Evolutionary conservation across 1,140 invertebrate species (phyloP).

Genomic region (Drosophila kurseongensis): DNA sequence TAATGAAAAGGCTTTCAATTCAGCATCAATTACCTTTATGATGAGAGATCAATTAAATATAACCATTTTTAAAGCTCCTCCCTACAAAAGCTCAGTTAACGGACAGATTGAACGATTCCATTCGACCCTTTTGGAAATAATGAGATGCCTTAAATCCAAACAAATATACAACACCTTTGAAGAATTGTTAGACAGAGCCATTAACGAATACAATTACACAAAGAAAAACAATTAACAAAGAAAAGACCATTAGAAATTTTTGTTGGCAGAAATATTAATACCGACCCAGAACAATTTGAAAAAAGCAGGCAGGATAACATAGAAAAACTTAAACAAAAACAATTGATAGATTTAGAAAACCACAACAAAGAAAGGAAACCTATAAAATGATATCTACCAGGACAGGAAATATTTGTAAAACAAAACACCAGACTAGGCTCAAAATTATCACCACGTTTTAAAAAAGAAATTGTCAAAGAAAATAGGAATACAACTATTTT

Average conservation of each 20-base stretch:
- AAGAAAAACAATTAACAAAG: conserved; percentile 17
- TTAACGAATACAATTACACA: conserved; percentile 37
- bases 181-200: too few species aligned
- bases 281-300: conserved; percentile 2
- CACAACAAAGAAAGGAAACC: conserved; percentile 5
- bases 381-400: conserved; percentile 13
- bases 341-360: neutral
- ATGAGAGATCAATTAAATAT: too few species aligned
- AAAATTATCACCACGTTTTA: conserved; percentile 12
- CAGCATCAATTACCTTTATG: too few species aligned
- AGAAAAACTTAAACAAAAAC: conserved; percentile 17
- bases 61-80: too few species aligned
- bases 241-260: conserved; percentile 7
- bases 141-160: too few species aligned
- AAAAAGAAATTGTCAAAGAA: conserved; percentile 1
- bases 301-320: conserved; percentile 19
- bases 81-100: too few species aligned
- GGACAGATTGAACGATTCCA: too few species aligned
- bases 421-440: conserved; percentile 4
- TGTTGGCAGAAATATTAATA: conserved; percentile 27
- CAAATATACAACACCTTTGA: too few species aligned
- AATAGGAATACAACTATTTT: neutral
- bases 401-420: conserved; percentile 11
- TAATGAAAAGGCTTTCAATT: too few species aligned
- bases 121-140: too few species aligned